phyloP scores from a whole-genome alignment of 2,797 vertebrate genomes.

The Tarsius wallacei region DNA sequence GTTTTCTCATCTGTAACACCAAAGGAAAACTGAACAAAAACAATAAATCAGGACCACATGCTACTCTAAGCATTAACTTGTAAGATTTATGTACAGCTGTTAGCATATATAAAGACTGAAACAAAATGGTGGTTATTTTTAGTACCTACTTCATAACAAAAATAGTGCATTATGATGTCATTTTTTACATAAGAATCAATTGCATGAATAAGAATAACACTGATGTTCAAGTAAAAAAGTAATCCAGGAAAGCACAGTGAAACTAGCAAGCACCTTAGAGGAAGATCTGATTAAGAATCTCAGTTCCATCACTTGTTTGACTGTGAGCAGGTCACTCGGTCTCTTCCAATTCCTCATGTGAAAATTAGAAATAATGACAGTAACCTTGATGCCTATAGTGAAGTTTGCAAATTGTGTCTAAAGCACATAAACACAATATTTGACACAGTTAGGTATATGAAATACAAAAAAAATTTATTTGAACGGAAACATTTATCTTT shows the following conservation, averaged over 20 bases:
- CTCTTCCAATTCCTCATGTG: neutral
- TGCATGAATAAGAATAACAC: neutral
- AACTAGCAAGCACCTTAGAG: neutral
- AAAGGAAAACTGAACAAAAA: neutral
- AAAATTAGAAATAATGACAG: neutral
- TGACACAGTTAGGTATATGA: neutral
- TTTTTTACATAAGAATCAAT: neutral
- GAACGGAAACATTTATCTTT: neutral
- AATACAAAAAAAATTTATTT: neutral
- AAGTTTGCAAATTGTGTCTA: neutral
- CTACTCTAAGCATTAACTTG: neutral
- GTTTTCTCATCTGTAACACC: neutral
- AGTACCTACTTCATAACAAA: neutral
- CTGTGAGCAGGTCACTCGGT: neutral
- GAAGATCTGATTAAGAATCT: neutral
- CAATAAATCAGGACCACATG: no score
- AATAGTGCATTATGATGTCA: neutral
- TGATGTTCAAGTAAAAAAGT: neutral
- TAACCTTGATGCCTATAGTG: neutral
- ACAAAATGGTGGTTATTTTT: neutral
- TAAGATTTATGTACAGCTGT: neutral
- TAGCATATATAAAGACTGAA: slow-evolving; percentile 9
- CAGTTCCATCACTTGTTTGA: neutral
- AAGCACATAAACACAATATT: neutral
- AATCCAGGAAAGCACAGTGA: neutral